Base-by-base conservation (phyloP, 1,140 invertebrate genomes). In the Aphaenogaster ashmeadi region DNA sequence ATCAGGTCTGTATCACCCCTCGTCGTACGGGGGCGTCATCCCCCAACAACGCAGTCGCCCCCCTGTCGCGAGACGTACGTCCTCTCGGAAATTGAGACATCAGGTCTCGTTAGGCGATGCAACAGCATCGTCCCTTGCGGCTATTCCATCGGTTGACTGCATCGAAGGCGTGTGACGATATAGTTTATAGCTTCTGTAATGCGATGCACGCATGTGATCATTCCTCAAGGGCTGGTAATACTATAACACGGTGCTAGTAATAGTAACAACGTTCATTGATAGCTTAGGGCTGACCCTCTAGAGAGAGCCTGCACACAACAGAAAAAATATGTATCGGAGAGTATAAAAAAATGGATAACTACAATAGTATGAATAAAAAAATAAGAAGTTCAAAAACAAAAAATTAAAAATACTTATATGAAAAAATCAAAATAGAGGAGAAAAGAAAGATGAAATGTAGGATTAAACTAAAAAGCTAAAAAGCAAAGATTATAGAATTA, bases 31-130 rank as follows among this genome's bases (percentile, higher is more conserved):
- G 18, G 47, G 21, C 54, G 64, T 44, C 50, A 64, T 78, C 79
- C 88, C 91, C 79, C 66, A 50, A 74, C 72, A 56, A 38, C 41
- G 54, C 56, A 66, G 67, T 36, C 60, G 66, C 54, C 88, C 90
- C 90, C 91, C 88, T 58, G 67, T 91, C 87, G 89, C 75, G 86
- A 89, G 91, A 88, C 88, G 90, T 69, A 91, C 92, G 92, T 93
- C 91, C 87, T 93, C 91, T 91, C 90, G 91, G 92, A 94, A 94
- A 94, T 94, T 94, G 93, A 94, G 93, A 94, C 93, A 93, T 93
- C 88, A 87, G 91, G 87, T 88, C 91, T 93, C 89, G 93, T 94
- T 94, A 93, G 77, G 60, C 69, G 67, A 33, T 41, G 67, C 87
- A 89, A 92, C 87, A 87, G 78, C 87, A 84, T 88, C 87, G 81